Evolutionary conservation across 2,797 vertebrate genomes (phyloP).

Genomic region (Sebastes trivittatus): DNA sequence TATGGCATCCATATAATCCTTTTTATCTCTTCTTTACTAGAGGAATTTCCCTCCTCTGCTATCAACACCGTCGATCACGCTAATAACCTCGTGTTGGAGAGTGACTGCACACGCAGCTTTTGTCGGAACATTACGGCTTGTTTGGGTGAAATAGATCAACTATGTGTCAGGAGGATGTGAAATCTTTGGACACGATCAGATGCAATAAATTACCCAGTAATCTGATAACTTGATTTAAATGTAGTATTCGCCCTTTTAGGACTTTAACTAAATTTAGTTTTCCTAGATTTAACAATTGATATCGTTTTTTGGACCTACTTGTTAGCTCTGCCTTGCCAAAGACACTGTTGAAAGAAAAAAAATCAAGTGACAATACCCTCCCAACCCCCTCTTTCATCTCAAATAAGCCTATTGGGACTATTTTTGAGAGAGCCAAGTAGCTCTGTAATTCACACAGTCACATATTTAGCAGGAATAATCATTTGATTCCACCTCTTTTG

Average conservation of each 20-base stretch:
- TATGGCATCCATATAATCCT: slow-evolving; percentile 46
- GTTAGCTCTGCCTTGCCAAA: slow-evolving; percentile 39
- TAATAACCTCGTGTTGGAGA: slow-evolving; percentile 7
- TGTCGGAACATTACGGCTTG: slow-evolving; percentile 1
- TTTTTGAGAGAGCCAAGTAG: slow-evolving; percentile 56
- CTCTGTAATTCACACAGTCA: slow-evolving; percentile 62
- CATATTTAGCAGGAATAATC: slow-evolving; percentile 59
- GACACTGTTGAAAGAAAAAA: slow-evolving; percentile 41
- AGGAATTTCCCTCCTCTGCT: slow-evolving; percentile 48
- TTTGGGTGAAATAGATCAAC: slow-evolving; percentile 8
- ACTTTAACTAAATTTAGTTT: slow-evolving; percentile 30
- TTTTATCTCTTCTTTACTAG: slow-evolving; percentile 39
- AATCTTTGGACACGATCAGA: slow-evolving; percentile 3
- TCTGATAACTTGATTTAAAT: background rate
- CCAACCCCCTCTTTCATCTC: slow-evolving; percentile 54
- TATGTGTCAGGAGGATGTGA: slow-evolving; percentile 22
- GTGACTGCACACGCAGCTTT: background rate
- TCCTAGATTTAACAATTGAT: slow-evolving; percentile 30
- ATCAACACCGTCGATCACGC: slow-evolving; percentile 14
- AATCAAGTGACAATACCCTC: slow-evolving; percentile 42
- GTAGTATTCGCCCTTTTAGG: background rate
- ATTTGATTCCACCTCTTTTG: slow-evolving; percentile 55
- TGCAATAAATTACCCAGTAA: background rate
- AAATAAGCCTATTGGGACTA: slow-evolving; percentile 60
- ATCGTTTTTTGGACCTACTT: slow-evolving; percentile 35